These are phyloP conservation scores for Phyllotis vaccarum DNA, from an alignment of 2,797 vertebrate genomes.

Conservation along the genomic window DNA sequence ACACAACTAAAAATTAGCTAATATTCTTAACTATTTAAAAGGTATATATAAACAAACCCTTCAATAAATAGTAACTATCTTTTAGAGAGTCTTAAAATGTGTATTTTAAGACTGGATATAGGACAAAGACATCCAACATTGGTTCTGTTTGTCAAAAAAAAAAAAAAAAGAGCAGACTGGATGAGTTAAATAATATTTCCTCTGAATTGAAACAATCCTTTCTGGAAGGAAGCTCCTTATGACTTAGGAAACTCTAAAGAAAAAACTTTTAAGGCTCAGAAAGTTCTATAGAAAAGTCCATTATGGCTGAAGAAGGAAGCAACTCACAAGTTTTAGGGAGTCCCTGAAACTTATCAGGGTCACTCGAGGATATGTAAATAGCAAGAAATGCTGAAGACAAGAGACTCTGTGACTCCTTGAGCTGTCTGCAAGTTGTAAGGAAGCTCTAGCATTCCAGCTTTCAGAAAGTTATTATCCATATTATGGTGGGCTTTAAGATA, in stretches of 20 bases:
- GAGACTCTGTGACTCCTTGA: background rate
- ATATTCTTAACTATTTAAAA: background rate
- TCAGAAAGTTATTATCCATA: background rate
- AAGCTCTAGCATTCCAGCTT: background rate
- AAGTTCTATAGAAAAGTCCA: background rate
- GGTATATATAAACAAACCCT: background rate
- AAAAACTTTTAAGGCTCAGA: background rate
- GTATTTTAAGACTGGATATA: background rate
- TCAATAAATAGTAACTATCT: slow-evolving; percentile 6
- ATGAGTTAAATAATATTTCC: background rate
- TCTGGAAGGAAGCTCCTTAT: background rate
- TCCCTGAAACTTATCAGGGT: background rate
- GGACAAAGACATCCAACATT: background rate
- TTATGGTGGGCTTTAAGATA: background rate
- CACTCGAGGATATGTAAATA: background rate
- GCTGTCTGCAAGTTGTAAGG: background rate
- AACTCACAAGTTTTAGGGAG: background rate
- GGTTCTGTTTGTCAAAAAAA: slow-evolving; percentile 41
- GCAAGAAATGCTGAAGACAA: background rate
- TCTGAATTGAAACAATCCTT: background rate
- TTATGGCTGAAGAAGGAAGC: background rate
- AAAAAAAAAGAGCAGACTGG: background rate
- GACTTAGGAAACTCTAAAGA: background rate
- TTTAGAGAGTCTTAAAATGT: slow-evolving; percentile 11
- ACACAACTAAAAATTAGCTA: slow-evolving; percentile 25